phyloP scores from a whole-genome alignment of 2,888 invertebrate genomes.

The Lycocerus yunnanus region DNA sequence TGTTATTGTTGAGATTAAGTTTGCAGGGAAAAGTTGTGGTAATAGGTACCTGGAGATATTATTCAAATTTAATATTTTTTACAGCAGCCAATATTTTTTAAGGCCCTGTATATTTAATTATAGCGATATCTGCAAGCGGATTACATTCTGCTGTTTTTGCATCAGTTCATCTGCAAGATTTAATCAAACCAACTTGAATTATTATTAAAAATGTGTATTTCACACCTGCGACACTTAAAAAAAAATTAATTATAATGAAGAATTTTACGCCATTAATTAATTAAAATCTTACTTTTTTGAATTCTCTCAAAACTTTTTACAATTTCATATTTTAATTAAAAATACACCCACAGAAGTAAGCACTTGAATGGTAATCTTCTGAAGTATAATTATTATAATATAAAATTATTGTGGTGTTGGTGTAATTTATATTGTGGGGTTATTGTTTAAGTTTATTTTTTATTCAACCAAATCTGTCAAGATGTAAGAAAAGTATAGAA shows the following conservation, averaged over 20 bases:
- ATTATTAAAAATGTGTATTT: background rate
- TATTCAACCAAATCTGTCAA: background rate
- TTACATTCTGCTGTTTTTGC: background rate
- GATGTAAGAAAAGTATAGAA: conserved; percentile 13
- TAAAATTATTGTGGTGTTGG: background rate
- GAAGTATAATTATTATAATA: background rate
- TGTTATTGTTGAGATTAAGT: no score
- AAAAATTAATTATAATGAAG: background rate
- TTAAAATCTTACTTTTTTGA: background rate
- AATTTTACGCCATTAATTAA: background rate
- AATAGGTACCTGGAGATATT: no score
- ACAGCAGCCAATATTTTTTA: no score
- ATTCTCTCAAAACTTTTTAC: background rate
- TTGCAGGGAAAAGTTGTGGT: no score
- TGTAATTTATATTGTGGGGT: background rate
- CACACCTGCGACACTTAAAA: background rate
- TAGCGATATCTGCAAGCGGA: background rate
- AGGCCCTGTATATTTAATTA: background rate
- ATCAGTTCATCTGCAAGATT: no score
- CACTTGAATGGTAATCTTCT: background rate
- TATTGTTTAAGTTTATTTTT: conserved; percentile 2
- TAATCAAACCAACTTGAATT: background rate
- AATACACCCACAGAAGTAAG: background rate
- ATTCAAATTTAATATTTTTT: no score
- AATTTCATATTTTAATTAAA: background rate